Evolutionary conservation across 2,888 invertebrate genomes (phyloP).

Genomic region (Leptogaster cylindrica): DNA sequence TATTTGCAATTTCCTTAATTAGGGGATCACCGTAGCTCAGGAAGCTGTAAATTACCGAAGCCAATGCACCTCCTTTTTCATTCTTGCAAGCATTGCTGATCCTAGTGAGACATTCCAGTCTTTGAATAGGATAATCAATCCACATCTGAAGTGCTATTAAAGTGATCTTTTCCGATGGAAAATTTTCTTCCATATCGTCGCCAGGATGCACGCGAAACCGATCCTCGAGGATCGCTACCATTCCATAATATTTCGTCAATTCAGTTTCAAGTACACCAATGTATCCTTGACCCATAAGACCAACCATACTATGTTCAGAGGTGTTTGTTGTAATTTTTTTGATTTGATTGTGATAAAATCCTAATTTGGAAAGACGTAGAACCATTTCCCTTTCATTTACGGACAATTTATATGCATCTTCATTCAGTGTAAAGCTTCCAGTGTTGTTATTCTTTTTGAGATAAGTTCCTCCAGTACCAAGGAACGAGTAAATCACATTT

Average conservation of each 20-base stretch:
- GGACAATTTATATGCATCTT: constrained; percentile 63
- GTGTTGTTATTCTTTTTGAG: constrained; percentile 70
- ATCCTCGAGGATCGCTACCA: constrained; percentile 85
- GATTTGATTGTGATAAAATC: no score
- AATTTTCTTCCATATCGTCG: no score
- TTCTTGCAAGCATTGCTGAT: constrained; percentile 83
- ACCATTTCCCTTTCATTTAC: constrained; percentile 70
- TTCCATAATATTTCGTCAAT: constrained; percentile 85
- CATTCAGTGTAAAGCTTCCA: constrained; percentile 69
- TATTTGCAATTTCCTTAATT: constrained; percentile 68
- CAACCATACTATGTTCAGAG: no score
- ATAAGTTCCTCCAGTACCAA: constrained; percentile 84
- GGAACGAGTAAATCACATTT: constrained; percentile 84
- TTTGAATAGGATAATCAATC: constrained; percentile 80
- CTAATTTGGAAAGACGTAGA: constrained; percentile 81
- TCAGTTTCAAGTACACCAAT: constrained; percentile 84
- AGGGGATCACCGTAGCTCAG: constrained; percentile 84
- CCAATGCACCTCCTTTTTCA: constrained; percentile 85
- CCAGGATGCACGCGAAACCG: no score
- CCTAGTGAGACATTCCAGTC: constrained; percentile 82
- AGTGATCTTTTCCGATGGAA: no score
- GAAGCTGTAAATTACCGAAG: constrained; percentile 83
- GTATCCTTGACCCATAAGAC: constrained; percentile 84
- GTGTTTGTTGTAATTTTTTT: no score
- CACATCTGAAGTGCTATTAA: constrained; percentile 79